A percentile compares a stretch with the other conserved stretches of the same genome.
These are phyloP conservation scores for Magallana angulata DNA, from an alignment of 1,140 invertebrate species.

Conservation along the genomic window DNA sequence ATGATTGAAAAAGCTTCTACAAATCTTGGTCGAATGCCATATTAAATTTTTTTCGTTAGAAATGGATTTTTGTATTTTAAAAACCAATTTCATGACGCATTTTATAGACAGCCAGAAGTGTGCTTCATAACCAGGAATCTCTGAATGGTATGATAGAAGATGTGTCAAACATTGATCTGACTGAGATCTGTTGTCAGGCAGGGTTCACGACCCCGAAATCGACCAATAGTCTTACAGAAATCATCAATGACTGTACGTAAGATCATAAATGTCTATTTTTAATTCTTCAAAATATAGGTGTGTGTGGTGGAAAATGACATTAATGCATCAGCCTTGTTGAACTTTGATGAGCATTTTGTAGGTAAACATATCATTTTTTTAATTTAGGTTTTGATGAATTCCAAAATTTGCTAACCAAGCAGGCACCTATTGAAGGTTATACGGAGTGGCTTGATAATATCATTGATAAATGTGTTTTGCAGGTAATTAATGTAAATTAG, in stretches of 20 bases:
- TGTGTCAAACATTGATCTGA: constrained; percentile 67
- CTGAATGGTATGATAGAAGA: constrained; percentile 70
- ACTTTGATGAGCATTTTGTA: neutral
- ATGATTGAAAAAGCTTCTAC: too few species aligned
- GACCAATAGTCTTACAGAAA: constrained; percentile 45
- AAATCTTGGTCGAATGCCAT: too few species aligned
- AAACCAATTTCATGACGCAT: neutral
- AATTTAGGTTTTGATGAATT: constrained; percentile 80
- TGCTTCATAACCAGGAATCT: constrained; percentile 68
- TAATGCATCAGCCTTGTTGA: too few species aligned
- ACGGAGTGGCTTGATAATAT: constrained; percentile 81
- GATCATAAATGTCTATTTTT: neutral
- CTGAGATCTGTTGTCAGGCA: constrained; percentile 69
- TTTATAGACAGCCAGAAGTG: constrained; percentile 69
- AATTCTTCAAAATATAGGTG: neutral
- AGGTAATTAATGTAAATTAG: constrained; percentile 66
- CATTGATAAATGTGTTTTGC: constrained; percentile 79
- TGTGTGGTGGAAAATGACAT: too few species aligned
- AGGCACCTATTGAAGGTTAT: constrained; percentile 80
- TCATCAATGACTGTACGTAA: constrained; percentile 67
- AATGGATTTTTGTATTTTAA: too few species aligned
- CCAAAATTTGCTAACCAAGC: constrained; percentile 79
- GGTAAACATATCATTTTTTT: neutral
- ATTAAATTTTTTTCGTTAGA: too few species aligned
- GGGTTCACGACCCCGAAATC: constrained; percentile 64